These are phyloP conservation scores for Sternarchorhynchus goeldii DNA, from an alignment of 2,797 vertebrate genomes.

Conservation along the genomic window DNA sequence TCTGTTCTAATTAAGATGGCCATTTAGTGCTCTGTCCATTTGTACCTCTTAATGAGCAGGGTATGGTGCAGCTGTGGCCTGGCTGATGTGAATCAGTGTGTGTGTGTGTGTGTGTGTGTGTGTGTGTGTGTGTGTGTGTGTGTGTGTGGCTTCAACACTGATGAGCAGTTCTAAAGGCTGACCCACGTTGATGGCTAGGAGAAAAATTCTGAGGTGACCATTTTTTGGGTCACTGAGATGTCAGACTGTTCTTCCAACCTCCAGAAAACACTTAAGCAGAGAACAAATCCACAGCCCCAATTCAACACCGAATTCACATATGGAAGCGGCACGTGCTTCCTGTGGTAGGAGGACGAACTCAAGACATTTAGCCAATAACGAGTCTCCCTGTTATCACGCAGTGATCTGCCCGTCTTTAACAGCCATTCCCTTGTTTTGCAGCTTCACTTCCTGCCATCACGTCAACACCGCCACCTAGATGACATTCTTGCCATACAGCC, in stretches of 20 bases:
- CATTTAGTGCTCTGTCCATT: not conserved
- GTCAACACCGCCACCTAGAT: not conserved
- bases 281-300: no score
- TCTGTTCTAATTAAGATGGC: constrained; percentile 23
- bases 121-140: not conserved
- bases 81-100: no score
- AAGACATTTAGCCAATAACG: not conserved
- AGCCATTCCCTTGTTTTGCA: not conserved
- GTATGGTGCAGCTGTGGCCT: not conserved
- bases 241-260: no score
- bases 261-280: no score
- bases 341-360: no score
- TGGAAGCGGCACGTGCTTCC: no score
- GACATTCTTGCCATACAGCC: no score
- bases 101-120: constrained; percentile 5
- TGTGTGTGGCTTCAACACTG: not conserved
- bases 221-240: no score
- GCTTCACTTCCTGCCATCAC: not conserved
- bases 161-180: not conserved
- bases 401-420: not conserved
- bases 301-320: no score
- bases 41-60: constrained; percentile 9
- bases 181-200: no score
- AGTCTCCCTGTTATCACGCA: not conserved
- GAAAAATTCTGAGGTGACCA: no score